Base-by-base conservation (phyloP, 30 jellyfish, hydroid and myxozoan species). In the Hydra vulgaris region DNA sequence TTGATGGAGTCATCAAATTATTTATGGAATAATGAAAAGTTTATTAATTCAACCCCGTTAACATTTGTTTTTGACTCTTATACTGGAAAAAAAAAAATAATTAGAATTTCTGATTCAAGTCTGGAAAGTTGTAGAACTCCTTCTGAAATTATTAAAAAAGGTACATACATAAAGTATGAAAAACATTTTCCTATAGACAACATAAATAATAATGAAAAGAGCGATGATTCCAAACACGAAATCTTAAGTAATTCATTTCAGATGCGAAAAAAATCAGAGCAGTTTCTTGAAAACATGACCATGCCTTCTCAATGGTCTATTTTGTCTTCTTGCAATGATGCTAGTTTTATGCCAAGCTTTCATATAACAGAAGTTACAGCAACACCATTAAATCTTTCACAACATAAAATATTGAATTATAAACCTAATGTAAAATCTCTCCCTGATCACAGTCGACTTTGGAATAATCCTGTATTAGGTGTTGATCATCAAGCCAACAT, bases 391-490 rank as follows among this genome's bases (percentile, higher is more conserved):
- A 40, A 40, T 40, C 61, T 40, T 40, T 40, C 61, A 40, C 61
- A 40, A 40, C 61, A 40, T 5, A 40, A 40, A 40, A 40, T 40
- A 40, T 40, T 40, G 61, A 40, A 12, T 40, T 40, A 40, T 12
- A 40, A 40, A 40, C 61, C 61, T 3, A 40, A 40, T 40, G 61
- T 40, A 3, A 40, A 40, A 40, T 5, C 12, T 40, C 61, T 40
- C 12, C 12, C 61, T 40, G 12, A 40, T 40, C 5, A 40, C 12
- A 3, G 5, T 40, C 8, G 71, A 75, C 1, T 21, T 0, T 90
- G 97, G 97, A 73, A 7, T 4, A 90, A 90, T 71, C 97, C 97
- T 1, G 94, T 90, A n/a, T 18, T 90, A 52, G 97, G 97, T 18
- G 24, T 52, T 18, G 19, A 53, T 12, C 20, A 78, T 18, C 70